These are phyloP conservation scores for Gastracanthus pulcherrimus DNA, from an alignment of 2,888 invertebrate species.

Conservation along the genomic window DNA sequence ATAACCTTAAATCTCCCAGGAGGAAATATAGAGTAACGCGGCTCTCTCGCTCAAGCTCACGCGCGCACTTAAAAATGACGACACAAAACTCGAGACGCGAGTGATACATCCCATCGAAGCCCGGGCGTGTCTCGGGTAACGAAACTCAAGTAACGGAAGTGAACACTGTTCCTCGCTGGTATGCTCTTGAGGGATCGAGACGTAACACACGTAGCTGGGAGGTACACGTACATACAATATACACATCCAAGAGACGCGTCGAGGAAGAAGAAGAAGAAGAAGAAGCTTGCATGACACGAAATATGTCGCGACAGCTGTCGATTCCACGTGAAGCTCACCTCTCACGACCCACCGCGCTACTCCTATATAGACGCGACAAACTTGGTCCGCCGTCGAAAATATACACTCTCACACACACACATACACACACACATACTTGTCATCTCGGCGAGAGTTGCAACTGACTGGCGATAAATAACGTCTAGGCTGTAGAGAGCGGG, in stretches of 20 bases:
- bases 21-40: conserved; percentile 35
- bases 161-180: conserved; percentile 3
- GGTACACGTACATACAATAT: conserved; percentile 8
- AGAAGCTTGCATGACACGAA: conserved; percentile 43
- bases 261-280: conserved; percentile 15
- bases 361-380: neutral
- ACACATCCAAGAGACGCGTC: neutral
- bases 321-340: conserved; percentile 63
- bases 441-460: neutral
- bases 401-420: neutral
- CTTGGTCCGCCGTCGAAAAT: conserved; percentile 17
- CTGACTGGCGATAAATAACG: conserved; percentile 44
- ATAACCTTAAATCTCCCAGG: conserved; percentile 19
- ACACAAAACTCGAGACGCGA: neutral
- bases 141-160: conserved; percentile 36
- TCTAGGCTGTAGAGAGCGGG: neutral
- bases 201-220: neutral
- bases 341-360: neutral
- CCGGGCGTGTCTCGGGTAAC: conserved; percentile 10
- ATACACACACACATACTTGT: neutral
- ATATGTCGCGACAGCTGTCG: conserved; percentile 72
- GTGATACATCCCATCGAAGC: conserved; percentile 15
- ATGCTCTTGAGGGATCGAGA: conserved; percentile 24
- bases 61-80: conserved; percentile 31
- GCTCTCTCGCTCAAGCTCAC: neutral